Conservation (phyloP, 2,888 invertebrate genomes). For the Tenthredo scrophulariae region DNA sequence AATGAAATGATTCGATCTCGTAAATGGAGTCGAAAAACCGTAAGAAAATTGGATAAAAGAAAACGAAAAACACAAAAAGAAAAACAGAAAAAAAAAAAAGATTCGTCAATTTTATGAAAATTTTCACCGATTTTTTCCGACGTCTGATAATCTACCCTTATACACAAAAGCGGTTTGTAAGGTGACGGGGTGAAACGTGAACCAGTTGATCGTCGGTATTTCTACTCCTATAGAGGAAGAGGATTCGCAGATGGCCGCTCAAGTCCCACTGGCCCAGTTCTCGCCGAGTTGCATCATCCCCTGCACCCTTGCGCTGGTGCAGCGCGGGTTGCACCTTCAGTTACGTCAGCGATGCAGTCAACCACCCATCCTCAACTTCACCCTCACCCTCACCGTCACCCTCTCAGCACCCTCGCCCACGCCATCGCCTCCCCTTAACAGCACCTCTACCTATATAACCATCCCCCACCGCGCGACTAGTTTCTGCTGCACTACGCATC, state of each 20-base stretch:
- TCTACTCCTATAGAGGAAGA: slow-evolving; percentile 57
- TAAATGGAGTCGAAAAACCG: background rate
- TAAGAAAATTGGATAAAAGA: background rate
- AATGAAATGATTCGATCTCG: background rate
- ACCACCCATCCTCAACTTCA: slow-evolving; percentile 50
- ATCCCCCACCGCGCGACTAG: background rate
- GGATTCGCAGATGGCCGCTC: slow-evolving; percentile 74
- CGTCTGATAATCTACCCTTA: background rate
- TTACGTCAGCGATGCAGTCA: slow-evolving; percentile 67
- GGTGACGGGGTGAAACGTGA: background rate
- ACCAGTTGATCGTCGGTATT: slow-evolving; percentile 11
- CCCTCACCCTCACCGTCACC: slow-evolving; percentile 55
- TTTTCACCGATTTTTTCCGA: background rate
- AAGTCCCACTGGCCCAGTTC: slow-evolving; percentile 77
- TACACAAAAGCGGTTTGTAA: background rate
- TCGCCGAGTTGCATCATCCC: slow-evolving; percentile 69
- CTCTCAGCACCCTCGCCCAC: background rate
- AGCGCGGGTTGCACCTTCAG: slow-evolving; percentile 68
- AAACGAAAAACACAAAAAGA: background rate
- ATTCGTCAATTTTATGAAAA: background rate
- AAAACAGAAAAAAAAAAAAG: background rate
- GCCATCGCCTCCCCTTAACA: slow-evolving; percentile 26
- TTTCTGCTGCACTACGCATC: slow-evolving; percentile 16
- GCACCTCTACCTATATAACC: background rate
- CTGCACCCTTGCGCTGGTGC: slow-evolving; percentile 65